Evolutionary conservation across 2,113 vertebrate genomes (phyloP), one percentile per base, ranked within the genome.

Genomic region (Syngnathus scovelli): DNA sequence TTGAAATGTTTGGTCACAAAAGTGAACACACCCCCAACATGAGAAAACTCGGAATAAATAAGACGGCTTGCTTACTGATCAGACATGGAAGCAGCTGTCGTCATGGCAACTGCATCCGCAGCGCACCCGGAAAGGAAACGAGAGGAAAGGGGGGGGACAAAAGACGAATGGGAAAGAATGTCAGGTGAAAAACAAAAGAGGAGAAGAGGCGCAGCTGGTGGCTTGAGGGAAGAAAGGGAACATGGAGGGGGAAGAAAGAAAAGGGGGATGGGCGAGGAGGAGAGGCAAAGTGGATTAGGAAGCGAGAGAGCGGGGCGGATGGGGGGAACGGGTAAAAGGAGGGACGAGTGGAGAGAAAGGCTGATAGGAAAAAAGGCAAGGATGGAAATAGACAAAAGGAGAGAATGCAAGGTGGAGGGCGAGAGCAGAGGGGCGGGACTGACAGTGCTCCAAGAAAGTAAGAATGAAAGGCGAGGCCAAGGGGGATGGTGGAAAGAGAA

Each of bases 81-180:
- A 87, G 83, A 84, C 85, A 83, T 80, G 79, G 87, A 89, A 79
- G 74, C 67, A 64, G 80, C 76, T 79, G 92, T 92, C 90, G 87
- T 90, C 86, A 92, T 91, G 90, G 91, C 71, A 92, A 92, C 90
- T 90, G 87, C 90, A 91, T 92, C 91, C 81, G 90, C 88, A 92
- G 89, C 84, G 71, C 78, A 71, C 74, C 74, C 79, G 71, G 72
- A 83, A 82, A 76, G 76, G 62, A 69, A 68, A 65, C 77, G 72
- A 74, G n/a, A 58, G 19, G 67, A 61, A 71, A 38, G 63, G 7
- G 58, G 23, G 2, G 21, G 15, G 41, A 27, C 19, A 72, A 56
- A 49, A 36, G 67, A 5, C 70, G 62, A 68, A 68, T 33, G 63
- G 71, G 65, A 61, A 78, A 67, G 67, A 68, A 68, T 67, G 72